Conservation (phyloP, 2,888 invertebrate genomes). For the Oithona nana region DNA sequence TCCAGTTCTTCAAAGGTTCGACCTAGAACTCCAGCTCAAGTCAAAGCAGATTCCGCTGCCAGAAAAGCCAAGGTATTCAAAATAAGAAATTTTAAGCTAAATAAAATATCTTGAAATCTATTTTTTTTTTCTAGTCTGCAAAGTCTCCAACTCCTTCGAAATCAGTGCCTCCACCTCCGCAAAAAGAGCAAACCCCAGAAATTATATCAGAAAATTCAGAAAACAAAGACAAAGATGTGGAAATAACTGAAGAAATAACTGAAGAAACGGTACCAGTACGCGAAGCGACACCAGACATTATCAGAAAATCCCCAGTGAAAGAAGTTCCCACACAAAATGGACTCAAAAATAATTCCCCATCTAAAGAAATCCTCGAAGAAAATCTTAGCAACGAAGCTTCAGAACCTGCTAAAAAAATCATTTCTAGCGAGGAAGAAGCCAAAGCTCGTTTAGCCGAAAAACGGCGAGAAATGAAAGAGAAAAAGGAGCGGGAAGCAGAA, state of each 20-base stretch:
- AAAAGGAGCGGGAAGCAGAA: constrained; percentile 18
- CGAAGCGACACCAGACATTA: background rate
- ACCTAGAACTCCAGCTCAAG: constrained; percentile 15
- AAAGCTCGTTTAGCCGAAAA: constrained; percentile 75
- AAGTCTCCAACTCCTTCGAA: too few relatives aligned
- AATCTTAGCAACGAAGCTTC: constrained; percentile 1
- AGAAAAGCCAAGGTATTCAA: constrained; percentile 16
- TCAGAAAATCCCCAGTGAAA: constrained; percentile 3
- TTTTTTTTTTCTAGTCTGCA: too few relatives aligned
- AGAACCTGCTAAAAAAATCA: constrained; percentile 11
- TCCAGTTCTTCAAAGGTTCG: background rate
- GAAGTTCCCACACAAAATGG: too few relatives aligned
- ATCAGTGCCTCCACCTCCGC: too few relatives aligned
- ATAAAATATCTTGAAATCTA: too few relatives aligned
- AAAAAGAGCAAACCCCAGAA: too few relatives aligned
- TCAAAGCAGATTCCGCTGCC: constrained; percentile 18
- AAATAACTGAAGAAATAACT: background rate
- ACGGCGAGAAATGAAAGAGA: constrained; percentile 48
- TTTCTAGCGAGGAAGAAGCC: constrained; percentile 55
- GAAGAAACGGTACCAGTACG: background rate
- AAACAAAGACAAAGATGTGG: background rate
- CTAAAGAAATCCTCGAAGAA: background rate
- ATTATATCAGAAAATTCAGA: background rate
- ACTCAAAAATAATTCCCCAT: background rate
- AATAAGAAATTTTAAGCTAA: too few relatives aligned